Percentiles rank a stretch among this genome's conserved stretches.
phyloP scores from a whole-genome alignment of 2,797 vertebrate genomes.

The Sebastes kiyomatsui region DNA sequence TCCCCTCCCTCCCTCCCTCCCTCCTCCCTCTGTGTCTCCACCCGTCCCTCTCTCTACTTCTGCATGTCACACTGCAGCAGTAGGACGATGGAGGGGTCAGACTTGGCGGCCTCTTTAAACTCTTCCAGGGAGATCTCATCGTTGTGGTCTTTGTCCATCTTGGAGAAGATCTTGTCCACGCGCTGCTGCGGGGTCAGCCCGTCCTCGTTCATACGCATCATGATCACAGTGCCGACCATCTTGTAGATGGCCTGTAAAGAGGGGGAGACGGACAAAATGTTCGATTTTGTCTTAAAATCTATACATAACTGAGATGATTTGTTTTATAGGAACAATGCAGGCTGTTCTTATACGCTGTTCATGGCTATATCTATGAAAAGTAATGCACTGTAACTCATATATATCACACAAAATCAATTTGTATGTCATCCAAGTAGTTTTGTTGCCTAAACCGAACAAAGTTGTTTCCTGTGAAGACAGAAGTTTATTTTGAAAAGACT shows the following conservation, averaged over 20 bases:
- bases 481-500: too few species aligned
- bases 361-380: too few species aligned
- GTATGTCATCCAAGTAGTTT: too few species aligned
- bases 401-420: too few species aligned
- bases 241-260: constrained; percentile 93
- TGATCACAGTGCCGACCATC: constrained; percentile 99
- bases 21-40: background rate
- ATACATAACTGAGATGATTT: background rate
- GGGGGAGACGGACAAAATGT: background rate
- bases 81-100: constrained; percentile 95
- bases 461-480: too few species aligned
- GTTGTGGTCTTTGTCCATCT: constrained; percentile 99
- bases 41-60: constrained; percentile 83
- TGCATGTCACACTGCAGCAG: constrained; percentile 98
- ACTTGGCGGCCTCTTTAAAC: constrained; percentile 98
- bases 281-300: background rate
- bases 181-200: constrained; percentile 96
- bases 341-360: too few species aligned
- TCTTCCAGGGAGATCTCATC: constrained; percentile 97
- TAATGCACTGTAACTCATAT: too few species aligned
- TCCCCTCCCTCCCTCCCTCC: too few species aligned
- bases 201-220: constrained; percentile 99
- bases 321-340: background rate
- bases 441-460: too few species aligned
- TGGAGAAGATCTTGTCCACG: constrained; percentile 99